These are phyloP conservation scores for Aspidiotus destructor DNA, from an alignment of 2,888 invertebrate genomes.

Conservation along the genomic window DNA sequence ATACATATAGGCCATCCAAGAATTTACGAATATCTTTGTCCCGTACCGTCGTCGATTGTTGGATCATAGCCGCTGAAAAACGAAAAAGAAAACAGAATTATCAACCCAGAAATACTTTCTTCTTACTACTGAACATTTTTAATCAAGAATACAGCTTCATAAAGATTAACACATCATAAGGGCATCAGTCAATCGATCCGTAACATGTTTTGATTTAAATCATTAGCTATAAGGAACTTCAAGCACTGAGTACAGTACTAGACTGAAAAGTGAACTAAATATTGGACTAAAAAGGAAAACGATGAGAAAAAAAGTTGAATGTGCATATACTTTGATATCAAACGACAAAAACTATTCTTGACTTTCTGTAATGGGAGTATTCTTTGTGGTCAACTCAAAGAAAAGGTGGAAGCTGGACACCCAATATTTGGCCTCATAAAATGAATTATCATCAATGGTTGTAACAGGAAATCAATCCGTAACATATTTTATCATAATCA, in stretches of 20 bases:
- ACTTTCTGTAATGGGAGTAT: too few relatives aligned
- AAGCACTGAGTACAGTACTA: background rate
- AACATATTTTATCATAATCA: slow-evolving; percentile 5
- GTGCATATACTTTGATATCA: too few relatives aligned
- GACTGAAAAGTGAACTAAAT: too few relatives aligned
- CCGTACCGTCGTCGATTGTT: slow-evolving; percentile 97
- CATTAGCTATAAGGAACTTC: slow-evolving; percentile 1
- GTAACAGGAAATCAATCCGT: slow-evolving; percentile 10
- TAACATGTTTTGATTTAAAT: slow-evolving; percentile 18
- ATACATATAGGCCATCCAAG: slow-evolving; percentile 98
- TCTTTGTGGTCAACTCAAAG: too few relatives aligned
- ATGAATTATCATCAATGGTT: background rate
- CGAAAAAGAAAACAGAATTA: slow-evolving; percentile 23
- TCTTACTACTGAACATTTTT: too few relatives aligned
- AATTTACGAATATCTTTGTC: slow-evolving; percentile 99
- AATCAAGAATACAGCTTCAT: background rate
- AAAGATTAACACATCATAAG: background rate
- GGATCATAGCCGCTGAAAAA: slow-evolving; percentile 83
- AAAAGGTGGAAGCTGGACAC: background rate
- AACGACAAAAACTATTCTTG: too few relatives aligned
- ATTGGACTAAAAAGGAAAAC: too few relatives aligned
- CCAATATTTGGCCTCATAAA: background rate
- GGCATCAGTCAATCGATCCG: slow-evolving; percentile 22
- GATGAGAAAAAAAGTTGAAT: too few relatives aligned
- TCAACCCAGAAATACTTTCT: too few relatives aligned